phyloP scores from a whole-genome alignment of 1,140 invertebrate genomes.

The Neodiprion fabricii region DNA sequence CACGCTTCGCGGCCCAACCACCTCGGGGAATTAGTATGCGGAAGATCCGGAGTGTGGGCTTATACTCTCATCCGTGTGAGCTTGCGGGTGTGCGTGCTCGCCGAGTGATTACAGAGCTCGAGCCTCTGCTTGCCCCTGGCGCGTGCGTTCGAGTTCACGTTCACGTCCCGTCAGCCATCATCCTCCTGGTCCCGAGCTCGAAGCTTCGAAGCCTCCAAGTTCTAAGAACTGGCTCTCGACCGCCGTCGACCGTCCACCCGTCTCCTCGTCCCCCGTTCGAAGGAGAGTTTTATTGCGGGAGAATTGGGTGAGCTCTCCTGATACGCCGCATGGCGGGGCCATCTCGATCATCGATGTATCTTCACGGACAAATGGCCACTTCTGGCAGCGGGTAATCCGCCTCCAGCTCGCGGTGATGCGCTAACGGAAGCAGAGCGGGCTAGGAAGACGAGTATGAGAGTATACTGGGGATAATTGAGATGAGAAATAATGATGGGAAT shows the following conservation, averaged over 20 bases:
- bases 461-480: neutral
- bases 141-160: slow-evolving; percentile 50
- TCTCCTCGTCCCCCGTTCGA: slow-evolving; percentile 21
- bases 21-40: slow-evolving; percentile 2
- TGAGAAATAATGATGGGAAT: neutral
- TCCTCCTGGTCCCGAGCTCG: slow-evolving; percentile 13
- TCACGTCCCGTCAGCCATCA: slow-evolving; percentile 25
- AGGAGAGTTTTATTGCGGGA: slow-evolving; percentile 1
- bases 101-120: slow-evolving; percentile 59
- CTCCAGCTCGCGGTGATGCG: neutral
- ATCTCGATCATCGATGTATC: neutral
- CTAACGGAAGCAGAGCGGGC: neutral
- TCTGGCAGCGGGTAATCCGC: too few species aligned
- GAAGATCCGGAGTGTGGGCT: slow-evolving; percentile 11
- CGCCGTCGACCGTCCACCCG: slow-evolving; percentile 1
- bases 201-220: slow-evolving; percentile 3
- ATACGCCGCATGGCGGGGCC: neutral
- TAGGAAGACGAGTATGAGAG: neutral
- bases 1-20: slow-evolving; percentile 12
- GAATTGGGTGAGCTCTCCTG: neutral
- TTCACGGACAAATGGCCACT: too few species aligned
- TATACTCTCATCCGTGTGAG: slow-evolving; percentile 19
- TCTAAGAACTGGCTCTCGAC: slow-evolving; percentile 7
- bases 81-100: slow-evolving; percentile 34
- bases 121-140: slow-evolving; percentile 59